Evolutionary conservation across 2,113 vertebrate species (phyloP).

Genomic region (Eurystomus gularis): DNA sequence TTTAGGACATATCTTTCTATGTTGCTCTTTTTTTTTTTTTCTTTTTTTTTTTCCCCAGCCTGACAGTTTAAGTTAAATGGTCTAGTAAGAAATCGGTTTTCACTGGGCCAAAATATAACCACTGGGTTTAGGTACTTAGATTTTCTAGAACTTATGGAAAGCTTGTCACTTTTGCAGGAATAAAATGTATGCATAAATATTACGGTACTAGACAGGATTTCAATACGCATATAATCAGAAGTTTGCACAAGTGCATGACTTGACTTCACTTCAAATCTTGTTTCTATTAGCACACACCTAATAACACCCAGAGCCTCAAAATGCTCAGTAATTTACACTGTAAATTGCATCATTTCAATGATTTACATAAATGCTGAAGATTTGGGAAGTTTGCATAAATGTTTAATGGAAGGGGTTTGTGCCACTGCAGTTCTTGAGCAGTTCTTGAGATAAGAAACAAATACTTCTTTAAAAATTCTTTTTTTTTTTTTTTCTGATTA

Average conservation of each 20-base stretch:
- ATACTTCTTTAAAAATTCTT: not conserved
- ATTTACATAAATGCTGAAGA: not conserved
- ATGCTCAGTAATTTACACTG: not conserved
- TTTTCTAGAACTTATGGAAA: not conserved
- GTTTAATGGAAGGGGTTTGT: not conserved
- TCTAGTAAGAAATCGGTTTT: not conserved
- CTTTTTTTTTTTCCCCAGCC: not conserved
- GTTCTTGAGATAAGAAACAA: too few species aligned
- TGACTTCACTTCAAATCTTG: not conserved
- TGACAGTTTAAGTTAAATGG: not conserved
- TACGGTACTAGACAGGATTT: not conserved
- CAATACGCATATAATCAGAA: not conserved
- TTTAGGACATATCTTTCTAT: not conserved
- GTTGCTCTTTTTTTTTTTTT: not conserved
- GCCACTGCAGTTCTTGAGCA: not conserved
- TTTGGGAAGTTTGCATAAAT: not conserved
- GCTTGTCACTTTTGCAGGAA: not conserved
- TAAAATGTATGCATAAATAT: not conserved
- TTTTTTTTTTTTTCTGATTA: not conserved
- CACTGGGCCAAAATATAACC: not conserved
- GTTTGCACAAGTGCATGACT: not conserved
- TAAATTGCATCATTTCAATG: not conserved
- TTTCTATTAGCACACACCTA: not conserved
- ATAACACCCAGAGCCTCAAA: not conserved
- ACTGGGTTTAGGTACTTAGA: not conserved